A percentile compares a stretch with the other conserved stretches of the same genome.
Conservation (phyloP, 2,797 vertebrate genomes). For the Platyrinchus mystaceus region DNA sequence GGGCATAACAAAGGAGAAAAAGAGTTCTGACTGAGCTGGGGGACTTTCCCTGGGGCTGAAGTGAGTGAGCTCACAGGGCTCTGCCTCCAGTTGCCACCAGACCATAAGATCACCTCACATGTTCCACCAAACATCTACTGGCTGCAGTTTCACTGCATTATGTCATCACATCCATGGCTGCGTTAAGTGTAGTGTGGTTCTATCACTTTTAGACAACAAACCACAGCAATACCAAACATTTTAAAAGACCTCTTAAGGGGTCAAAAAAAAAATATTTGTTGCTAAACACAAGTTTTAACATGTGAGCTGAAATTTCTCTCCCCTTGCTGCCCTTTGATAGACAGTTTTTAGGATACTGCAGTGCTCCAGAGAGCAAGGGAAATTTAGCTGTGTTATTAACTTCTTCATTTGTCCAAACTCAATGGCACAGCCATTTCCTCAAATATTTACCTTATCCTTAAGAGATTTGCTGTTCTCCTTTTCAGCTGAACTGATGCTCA, state of each 20-base stretch:
- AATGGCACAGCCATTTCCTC: neutral
- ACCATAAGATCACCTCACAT: neutral
- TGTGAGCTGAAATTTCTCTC: neutral
- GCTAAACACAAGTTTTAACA: neutral
- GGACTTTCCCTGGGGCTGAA: neutral
- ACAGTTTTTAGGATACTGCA: neutral
- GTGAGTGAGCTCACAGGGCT: neutral
- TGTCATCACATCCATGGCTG: neutral
- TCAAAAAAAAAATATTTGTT: neutral
- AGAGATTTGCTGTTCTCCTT: neutral
- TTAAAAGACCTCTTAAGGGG: neutral
- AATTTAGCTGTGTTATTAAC: neutral
- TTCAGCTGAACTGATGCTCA: neutral
- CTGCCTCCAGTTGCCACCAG: neutral
- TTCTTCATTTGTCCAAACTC: neutral
- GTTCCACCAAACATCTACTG: neutral
- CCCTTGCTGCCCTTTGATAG: neutral
- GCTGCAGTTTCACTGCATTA: neutral
- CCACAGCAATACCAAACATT: fast-evolving
- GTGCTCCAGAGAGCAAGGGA: neutral
- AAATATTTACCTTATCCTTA: neutral
- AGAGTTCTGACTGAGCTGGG: neutral
- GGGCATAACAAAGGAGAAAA: neutral
- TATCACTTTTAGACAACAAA: neutral
- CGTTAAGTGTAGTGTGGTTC: neutral